Percentiles rank a stretch among this genome's conserved stretches.
These are phyloP conservation scores for Autographa gamma DNA, from an alignment of 2,888 invertebrate genomes.

Conservation along the genomic window DNA sequence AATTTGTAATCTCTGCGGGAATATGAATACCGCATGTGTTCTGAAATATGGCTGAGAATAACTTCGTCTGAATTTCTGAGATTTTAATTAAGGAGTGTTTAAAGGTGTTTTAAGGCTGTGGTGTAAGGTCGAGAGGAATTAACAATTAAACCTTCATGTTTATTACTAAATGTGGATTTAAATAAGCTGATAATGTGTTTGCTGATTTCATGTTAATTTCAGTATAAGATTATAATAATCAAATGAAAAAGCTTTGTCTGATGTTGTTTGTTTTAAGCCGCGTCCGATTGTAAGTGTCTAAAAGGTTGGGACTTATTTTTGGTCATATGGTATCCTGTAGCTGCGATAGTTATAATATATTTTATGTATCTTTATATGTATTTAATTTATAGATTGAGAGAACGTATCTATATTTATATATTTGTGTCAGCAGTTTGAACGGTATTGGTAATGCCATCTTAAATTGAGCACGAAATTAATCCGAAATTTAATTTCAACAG, in stretches of 20 bases:
- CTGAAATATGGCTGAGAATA: not conserved
- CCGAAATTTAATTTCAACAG: not conserved
- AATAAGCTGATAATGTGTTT: too few species aligned
- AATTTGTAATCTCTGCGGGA: not conserved
- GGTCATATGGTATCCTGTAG: too few species aligned
- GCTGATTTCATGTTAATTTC: too few species aligned
- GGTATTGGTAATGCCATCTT: not conserved
- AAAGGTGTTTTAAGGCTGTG: not conserved
- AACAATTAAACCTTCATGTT: not conserved
- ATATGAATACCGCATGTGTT: not conserved
- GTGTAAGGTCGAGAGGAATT: not conserved
- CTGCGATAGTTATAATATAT: too few species aligned
- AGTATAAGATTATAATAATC: too few species aligned
- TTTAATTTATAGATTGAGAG: not conserved
- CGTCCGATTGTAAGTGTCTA: too few species aligned
- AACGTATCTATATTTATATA: not conserved
- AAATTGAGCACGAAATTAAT: conserved; percentile 2
- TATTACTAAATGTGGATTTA: too few species aligned
- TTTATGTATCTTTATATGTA: too few species aligned
- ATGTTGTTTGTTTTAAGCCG: too few species aligned
- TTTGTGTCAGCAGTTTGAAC: not conserved
- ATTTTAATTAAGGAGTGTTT: not conserved
- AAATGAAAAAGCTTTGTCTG: too few species aligned
- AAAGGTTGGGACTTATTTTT: too few species aligned
- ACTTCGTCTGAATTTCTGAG: not conserved